Base-by-base conservation (phyloP, 2,888 invertebrate species). In the Parnassius smintheus region DNA sequence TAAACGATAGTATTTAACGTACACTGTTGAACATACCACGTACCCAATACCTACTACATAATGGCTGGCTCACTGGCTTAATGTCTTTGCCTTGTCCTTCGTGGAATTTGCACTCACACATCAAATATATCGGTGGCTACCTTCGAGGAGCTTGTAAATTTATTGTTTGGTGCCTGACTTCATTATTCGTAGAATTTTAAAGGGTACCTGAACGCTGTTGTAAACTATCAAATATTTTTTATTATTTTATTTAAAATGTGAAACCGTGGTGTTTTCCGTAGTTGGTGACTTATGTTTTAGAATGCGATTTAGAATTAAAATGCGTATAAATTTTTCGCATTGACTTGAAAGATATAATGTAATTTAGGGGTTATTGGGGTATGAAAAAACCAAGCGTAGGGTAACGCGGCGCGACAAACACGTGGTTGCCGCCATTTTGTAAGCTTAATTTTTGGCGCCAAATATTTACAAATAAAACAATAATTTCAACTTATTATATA, bases 81-180 rank as follows among this genome's bases (percentile, higher is more conserved):
- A 82, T 81, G 18, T 18, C 18, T 18, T 18, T 18, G 18, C 18
- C 80, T 80, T 78, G 81, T 83, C 87, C 88, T 88, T 89, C 89
- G 80, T 77, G 83, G 89, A 88, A 89, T 86, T 88, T 79, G 81
- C 84, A 86, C 88, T 78, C 87, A 86, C 86, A 85, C 84, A 82
- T 76, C 75, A 77, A 75, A 74, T 75, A 70, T 70, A 72, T 69
- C 13, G 48, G 48, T 66, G 69, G 70, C 72, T 70, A 74, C 75
- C 70, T 69, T 74, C 70, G 74, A 73, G 68, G 66, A 65, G 65
- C 62, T 70, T 77, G 78, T 78, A 64, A 65, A 61, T 62, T 70
- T 72, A 71, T 78, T 76, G 76, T 77, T 75, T 74, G 68, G 69
- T 66, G 65, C 72, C 59, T 70, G 68, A 62, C 66, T 68, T 73